A percentile compares a stretch with the other conserved stretches of the same genome.
Evolutionary conservation across 2,888 invertebrate genomes (phyloP).

Genomic region (Polia nebulosa): DNA sequence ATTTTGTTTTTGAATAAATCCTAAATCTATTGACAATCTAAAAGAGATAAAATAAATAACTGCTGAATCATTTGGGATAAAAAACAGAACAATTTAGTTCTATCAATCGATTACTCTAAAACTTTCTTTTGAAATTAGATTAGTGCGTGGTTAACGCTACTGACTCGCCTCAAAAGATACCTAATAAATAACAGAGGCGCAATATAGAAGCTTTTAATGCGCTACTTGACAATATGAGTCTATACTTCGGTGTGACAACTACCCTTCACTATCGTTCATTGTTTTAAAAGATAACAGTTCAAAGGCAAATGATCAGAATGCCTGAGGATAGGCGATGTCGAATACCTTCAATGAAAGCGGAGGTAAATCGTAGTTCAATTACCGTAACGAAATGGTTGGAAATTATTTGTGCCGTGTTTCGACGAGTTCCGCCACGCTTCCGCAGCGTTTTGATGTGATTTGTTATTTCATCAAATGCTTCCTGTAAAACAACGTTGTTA

Average conservation of each 20-base stretch:
- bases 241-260: background rate
- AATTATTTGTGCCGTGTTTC: constrained; percentile 55
- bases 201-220: too few relatives aligned
- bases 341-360: constrained; percentile 27
- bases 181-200: too few relatives aligned
- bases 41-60: too few relatives aligned
- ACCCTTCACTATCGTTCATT: background rate
- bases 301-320: constrained; percentile 3
- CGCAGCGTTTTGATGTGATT: constrained; percentile 46
- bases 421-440: constrained; percentile 33
- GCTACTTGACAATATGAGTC: too few relatives aligned
- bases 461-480: constrained; percentile 40
- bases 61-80: too few relatives aligned
- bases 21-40: too few relatives aligned
- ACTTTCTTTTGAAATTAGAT: too few relatives aligned
- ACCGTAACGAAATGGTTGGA: constrained; percentile 41
- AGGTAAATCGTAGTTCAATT: constrained; percentile 48
- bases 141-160: too few relatives aligned
- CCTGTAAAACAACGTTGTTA: background rate
- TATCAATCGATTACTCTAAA: too few relatives aligned
- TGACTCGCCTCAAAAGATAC: too few relatives aligned
- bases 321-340: constrained; percentile 17
- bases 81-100: too few relatives aligned
- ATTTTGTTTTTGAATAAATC: too few relatives aligned
- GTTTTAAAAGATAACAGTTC: constrained; percentile 13